Evolutionary conservation across 2,113 vertebrate species (phyloP), one percentile per base, ranked within the genome.

Genomic region (Seriola quinqueradiata): DNA sequence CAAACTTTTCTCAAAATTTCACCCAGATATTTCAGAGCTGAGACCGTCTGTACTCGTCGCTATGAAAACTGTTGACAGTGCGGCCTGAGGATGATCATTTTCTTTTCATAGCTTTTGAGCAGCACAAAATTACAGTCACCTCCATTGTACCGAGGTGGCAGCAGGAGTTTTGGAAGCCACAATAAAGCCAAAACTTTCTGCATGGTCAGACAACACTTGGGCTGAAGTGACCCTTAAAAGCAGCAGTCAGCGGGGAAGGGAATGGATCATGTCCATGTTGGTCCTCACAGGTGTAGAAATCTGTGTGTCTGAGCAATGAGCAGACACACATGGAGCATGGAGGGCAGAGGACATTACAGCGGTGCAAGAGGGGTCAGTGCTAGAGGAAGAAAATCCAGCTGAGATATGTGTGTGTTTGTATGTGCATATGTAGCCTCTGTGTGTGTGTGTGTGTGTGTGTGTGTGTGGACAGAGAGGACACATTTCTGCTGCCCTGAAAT

Each of bases 401-500:
- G 71, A 63, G 46, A 34, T 23, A 54, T 34, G 11, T 32, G 12
- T 61, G 57, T 54, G 57, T 64, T 32, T 64, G 34, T 70, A 19
- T 77, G 48, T 80, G 36, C n/a, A 14, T 67, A 34, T 66, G 63
- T 44, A 38, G 36, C 5, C 17, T 55, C 1, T 65, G 38, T 54
- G 8, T 69, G 46, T 52, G 59, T 57, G 63, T 64, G 52, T 34
- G 11, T 28, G 12, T 34, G 11, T 28, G 12, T 68, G 40, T 54
- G 54, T 32, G 36, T 74, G 58, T 25, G 25, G 21, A 42, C 28
- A 28, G 1, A 68, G 44, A 63, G 28, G 58, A 76, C 59, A 82
- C 75, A 79, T 64, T 57, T 50, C 70, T 12, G 23, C 34, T 66
- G 70, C 55, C 63, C 42, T 36, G 64, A 86, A 77, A 85, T 54